A percentile compares a stretch with the other conserved stretches of the same genome.
phyloP scores from a whole-genome alignment of 2,888 invertebrate genomes.

The Papilio demoleus region DNA sequence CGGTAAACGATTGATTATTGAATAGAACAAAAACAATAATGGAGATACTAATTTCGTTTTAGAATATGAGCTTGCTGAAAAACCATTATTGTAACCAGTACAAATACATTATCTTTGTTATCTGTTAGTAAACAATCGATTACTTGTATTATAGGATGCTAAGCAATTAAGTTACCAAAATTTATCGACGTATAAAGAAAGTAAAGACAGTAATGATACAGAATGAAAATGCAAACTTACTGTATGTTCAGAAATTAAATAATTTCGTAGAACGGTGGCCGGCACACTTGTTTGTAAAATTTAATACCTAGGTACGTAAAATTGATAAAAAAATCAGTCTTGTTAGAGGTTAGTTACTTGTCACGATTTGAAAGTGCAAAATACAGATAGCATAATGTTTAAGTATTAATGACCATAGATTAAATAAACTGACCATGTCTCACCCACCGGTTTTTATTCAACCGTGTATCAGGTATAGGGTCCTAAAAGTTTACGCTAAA shows the following conservation, averaged over 20 bases:
- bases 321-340: conserved; percentile 71
- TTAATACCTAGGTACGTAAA: conserved; percentile 52
- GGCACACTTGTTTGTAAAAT: conserved; percentile 47
- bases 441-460: neutral
- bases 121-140: conserved; percentile 28
- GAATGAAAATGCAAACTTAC: conserved; percentile 28
- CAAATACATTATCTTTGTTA: neutral
- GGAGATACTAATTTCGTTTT: neutral
- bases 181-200: neutral
- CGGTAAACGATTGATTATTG: neutral
- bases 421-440: too few relatives aligned
- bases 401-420: neutral
- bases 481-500: too few relatives aligned
- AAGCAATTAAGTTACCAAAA: conserved; percentile 4
- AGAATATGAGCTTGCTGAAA: neutral
- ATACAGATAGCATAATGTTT: conserved; percentile 4
- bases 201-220: neutral
- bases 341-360: conserved; percentile 68
- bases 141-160: neutral
- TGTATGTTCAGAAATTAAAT: conserved; percentile 17
- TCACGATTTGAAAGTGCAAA: conserved; percentile 46
- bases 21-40: too few relatives aligned
- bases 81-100: neutral
- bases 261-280: conserved; percentile 14
- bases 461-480: neutral